Base-by-base conservation (phyloP, 2,888 invertebrate species). In the Apotomis turbidana region DNA sequence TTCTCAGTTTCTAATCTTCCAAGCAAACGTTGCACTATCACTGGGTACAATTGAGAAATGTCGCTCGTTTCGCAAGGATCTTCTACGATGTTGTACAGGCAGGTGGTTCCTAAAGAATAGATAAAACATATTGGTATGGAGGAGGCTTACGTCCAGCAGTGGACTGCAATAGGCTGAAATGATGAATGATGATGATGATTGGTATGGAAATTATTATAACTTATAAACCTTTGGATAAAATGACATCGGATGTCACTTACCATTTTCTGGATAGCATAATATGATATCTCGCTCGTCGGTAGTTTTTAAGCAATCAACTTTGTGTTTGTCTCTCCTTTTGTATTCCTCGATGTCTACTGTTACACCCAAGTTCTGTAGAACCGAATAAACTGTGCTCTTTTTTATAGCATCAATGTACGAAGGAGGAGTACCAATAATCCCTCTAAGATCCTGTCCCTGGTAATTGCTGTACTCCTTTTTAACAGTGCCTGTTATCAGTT, bases 401-500 rank as follows among this genome's bases (percentile, higher is more conserved):
- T 76, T 76, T 41, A 93, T 71, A 70, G 82, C 74, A 46, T 87
- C 77, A 0, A 62, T 73, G 74, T 92, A 93, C 3, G 80, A 81
- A 3, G 87, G 87, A 2, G 80, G 75, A 36, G 74, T 73, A 3
- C 87, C 87, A 75, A 88, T 87, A 3, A 88, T 76, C 0, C 85
- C 87, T 74, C 82, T 81, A 3, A 89, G 76, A 73, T 87, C 82
- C 3, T 68, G 59, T 6, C 91, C 91, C 78, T 86, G 85, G 77
- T 89, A 80, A 71, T 83, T 78, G 75, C 87, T 83, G 41, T 81
- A 82, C 38, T 73, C 36, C 44, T 66, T 54, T 1, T 41, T 62
- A 3, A 88, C 81, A 52, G 80, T 73, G 12, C 91, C 91, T 3
- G 80, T 87, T 3, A 91, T 67, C 10, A 93, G 77, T 76, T 93